Percentiles rank a stretch among this genome's conserved stretches.
Evolutionary conservation across 1,140 invertebrate species (phyloP).

Genomic region (Drosophila navojoa): DNA sequence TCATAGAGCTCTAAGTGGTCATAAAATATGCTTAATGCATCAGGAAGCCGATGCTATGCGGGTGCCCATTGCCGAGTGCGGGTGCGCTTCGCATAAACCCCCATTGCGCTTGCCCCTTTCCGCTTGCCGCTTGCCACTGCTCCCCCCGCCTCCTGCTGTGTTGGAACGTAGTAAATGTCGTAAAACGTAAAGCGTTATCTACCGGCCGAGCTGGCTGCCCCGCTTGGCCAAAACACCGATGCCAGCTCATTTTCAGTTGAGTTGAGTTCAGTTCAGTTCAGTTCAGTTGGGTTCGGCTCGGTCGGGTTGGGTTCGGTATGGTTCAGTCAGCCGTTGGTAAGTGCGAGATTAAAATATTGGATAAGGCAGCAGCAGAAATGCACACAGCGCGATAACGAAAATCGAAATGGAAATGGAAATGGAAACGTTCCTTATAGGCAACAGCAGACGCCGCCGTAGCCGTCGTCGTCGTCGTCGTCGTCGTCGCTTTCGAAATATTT

Average conservation of each 20-base stretch:
- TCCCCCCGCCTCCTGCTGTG: background rate
- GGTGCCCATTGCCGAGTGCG: constrained; percentile 41
- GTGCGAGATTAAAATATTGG: constrained; percentile 82
- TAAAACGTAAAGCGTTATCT: constrained; percentile 59
- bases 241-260: constrained; percentile 27
- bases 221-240: constrained; percentile 31
- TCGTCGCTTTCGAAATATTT: constrained; percentile 54
- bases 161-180: constrained; percentile 45
- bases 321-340: constrained; percentile 63
- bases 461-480: constrained; percentile 28
- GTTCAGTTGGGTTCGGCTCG: constrained; percentile 9
- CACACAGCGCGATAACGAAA: constrained; percentile 48
- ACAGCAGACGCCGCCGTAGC: constrained; percentile 19
- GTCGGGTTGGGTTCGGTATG: constrained; percentile 7
- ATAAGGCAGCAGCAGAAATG: constrained; percentile 68
- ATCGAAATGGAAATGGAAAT: constrained; percentile 72
- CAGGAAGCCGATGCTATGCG: constrained; percentile 73
- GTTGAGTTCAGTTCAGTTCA: constrained; percentile 1
- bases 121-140: constrained; percentile 7
- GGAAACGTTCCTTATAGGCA: constrained; percentile 59
- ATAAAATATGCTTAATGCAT: constrained; percentile 82
- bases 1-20: constrained; percentile 65
- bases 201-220: constrained; percentile 23
- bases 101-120: background rate
- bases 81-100: constrained; percentile 32